Evolutionary conservation across 2,888 invertebrate genomes (phyloP).

Genomic region (Leptopilina syphax): DNA sequence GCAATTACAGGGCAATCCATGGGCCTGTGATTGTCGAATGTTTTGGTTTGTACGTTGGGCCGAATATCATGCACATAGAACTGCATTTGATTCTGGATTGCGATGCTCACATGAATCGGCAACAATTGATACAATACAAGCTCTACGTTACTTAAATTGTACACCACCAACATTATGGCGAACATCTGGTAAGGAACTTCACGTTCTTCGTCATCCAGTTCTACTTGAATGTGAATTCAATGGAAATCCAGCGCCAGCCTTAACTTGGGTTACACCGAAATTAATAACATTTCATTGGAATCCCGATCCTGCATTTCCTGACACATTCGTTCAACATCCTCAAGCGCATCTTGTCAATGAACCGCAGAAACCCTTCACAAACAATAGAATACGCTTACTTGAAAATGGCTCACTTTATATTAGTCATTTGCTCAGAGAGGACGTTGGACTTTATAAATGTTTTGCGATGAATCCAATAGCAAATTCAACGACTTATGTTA

Average conservation of each 20-base stretch:
- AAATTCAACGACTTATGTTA: conserved; percentile 86
- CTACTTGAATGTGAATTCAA: conserved; percentile 87
- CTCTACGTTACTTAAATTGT: conserved; percentile 86
- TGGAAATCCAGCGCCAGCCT: conserved; percentile 87
- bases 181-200: conserved; percentile 81
- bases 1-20: conserved; percentile 86
- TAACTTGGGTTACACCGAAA: conserved; percentile 91
- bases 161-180: conserved; percentile 81
- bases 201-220: conserved; percentile 82
- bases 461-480: conserved; percentile 90
- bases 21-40: conserved; percentile 92
- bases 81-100: conserved; percentile 79
- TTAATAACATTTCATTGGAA: conserved; percentile 87
- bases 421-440: conserved; percentile 84
- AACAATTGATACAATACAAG: conserved; percentile 83
- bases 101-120: conserved; percentile 79
- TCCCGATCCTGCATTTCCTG: conserved; percentile 83
- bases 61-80: conserved; percentile 77
- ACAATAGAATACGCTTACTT: conserved; percentile 82
- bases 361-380: conserved; percentile 61
- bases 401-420: conserved; percentile 90
- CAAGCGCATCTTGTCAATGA: conserved; percentile 79
- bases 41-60: conserved; percentile 86
- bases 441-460: conserved; percentile 92
- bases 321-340: conserved; percentile 84